Evolutionary conservation across 1,140 invertebrate species (phyloP).

Genomic region (Trachymyrmex septentrionalis): DNA sequence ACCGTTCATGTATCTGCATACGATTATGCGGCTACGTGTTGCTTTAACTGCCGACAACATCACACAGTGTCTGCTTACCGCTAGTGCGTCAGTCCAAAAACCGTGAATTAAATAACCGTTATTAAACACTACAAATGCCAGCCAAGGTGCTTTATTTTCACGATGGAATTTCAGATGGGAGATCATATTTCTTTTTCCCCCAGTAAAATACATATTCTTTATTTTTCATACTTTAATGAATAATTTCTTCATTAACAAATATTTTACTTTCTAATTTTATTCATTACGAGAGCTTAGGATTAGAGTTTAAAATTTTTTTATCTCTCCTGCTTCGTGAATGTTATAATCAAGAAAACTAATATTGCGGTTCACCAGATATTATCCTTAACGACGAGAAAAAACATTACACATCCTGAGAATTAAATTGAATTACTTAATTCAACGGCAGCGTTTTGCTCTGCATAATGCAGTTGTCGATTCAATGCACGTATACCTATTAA

Average conservation of each 20-base stretch:
- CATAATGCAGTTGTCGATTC: constrained; percentile 11
- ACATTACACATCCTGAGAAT: background rate
- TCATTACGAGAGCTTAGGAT: background rate
- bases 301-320: background rate
- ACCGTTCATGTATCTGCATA: constrained; percentile 75
- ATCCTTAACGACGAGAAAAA: constrained; percentile 2
- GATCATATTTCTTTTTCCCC: background rate
- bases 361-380: constrained; percentile 17
- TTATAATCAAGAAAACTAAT: background rate
- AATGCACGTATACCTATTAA: background rate
- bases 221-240: background rate
- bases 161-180: background rate
- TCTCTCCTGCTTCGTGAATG: background rate
- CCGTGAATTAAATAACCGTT: too few species aligned
- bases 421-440: constrained; percentile 34
- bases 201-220: background rate
- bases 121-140: background rate
- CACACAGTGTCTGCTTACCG: constrained; percentile 18
- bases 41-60: constrained; percentile 75
- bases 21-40: constrained; percentile 77
- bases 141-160: background rate
- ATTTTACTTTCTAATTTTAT: background rate
- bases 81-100: background rate
- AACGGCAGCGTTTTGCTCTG: background rate
- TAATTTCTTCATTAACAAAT: background rate